Evolutionary conservation across 2,797 vertebrate species (phyloP), one percentile per base, ranked within the genome.

Genomic region (Scolopax bukidnonensis): DNA sequence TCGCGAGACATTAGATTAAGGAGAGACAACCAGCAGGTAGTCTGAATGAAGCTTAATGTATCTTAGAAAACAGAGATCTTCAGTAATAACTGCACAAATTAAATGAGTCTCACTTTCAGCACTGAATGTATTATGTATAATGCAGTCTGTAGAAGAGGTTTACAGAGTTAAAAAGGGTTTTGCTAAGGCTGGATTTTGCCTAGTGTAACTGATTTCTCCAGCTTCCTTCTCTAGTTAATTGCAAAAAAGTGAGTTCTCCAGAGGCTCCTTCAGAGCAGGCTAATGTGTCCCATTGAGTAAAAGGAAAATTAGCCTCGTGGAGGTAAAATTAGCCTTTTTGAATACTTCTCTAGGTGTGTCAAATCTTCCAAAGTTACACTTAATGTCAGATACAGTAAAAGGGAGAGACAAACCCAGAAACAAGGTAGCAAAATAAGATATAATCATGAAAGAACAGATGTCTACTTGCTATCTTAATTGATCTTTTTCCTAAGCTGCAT

Each of bases 91-190:
- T 85, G 73, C 82, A 68, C 73, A 88, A 92, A 92, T 69, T 60
- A 84, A 89, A 28, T 0, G 10, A 79, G 53, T 93, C 45, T 89
- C 45, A 32, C 56, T 94, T 95, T 64, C 60, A 74, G 9, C 40
- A 17, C 38, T 71, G 16, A 23, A 28, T 89, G 57, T 80, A 67
- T 89, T 91, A 71, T 65, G 79, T 61, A 79, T 85, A 61, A 83
- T 36, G 48, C 4, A 4, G 59, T 86, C 82, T 76, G 38, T 54
- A 48, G 70, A 81, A 80, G 54, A 78, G 36, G 76, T 93, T 67
- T 85, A 41, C 73, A 30, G 53, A 89, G 84, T 67, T 92, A 89
- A 94, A 94, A 83, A 75, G 41, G 25, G 13, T 82, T 93, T 92
- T 94, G 73, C 71, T 36, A n/a, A 51, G 53, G 27, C 28, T 84